Evolutionary conservation across 1,140 invertebrate genomes (phyloP).

Genomic region (Sesamia nonagrioides): DNA sequence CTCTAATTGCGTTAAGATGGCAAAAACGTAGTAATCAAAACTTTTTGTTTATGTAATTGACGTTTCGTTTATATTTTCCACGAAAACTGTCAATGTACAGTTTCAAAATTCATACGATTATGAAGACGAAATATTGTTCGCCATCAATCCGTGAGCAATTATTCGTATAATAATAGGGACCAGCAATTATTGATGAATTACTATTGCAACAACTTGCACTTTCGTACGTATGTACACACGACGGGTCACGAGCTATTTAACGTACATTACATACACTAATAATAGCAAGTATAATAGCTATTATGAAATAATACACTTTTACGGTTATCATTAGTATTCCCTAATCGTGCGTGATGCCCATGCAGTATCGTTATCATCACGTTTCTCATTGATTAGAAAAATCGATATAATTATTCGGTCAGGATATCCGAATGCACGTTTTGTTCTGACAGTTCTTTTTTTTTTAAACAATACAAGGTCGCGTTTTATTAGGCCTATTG

Average conservation of each 20-base stretch:
- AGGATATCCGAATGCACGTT: constrained; percentile 58
- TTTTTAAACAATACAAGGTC: constrained; percentile 41
- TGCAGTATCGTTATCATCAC: constrained; percentile 64
- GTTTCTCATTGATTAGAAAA: constrained; percentile 62
- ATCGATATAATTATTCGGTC: constrained; percentile 46
- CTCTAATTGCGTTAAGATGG: too few species aligned
- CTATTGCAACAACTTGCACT: constrained; percentile 39
- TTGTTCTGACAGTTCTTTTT: constrained; percentile 44
- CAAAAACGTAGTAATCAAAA: too few species aligned
- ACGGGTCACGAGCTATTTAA: constrained; percentile 38
- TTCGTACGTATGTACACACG: too few species aligned
- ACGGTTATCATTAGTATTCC: constrained; percentile 55
- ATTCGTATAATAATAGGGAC: constrained; percentile 13
- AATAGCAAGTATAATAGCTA: constrained; percentile 6
- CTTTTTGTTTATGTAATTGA: too few species aligned
- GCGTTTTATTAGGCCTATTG: constrained; percentile 40
- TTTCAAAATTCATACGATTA: constrained; percentile 26
- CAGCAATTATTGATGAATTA: constrained; percentile 38
- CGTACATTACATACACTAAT: constrained; percentile 24
- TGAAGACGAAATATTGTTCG: constrained; percentile 12
- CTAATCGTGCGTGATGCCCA: constrained; percentile 63
- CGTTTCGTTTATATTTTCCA: too few species aligned
- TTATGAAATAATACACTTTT: constrained; percentile 53
- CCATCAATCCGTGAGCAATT: constrained; percentile 28
- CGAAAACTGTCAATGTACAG: background rate